phyloP scores from a whole-genome alignment of 2,888 invertebrate genomes.

The Isotomurus palustris region DNA sequence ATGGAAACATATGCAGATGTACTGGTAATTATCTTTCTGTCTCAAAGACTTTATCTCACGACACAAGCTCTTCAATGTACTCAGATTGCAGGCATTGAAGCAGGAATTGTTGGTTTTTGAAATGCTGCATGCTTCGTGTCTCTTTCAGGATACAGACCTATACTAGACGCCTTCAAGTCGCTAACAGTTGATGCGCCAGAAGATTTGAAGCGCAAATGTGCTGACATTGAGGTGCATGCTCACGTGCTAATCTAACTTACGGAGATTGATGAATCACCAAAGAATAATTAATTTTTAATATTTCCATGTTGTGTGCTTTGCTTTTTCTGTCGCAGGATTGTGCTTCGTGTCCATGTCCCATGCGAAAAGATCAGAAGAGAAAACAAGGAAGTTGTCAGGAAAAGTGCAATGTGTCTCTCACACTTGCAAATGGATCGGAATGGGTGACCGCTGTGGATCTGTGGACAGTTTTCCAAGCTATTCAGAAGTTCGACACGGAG shows the following conservation, averaged over 20 bases:
- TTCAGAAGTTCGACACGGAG: background rate
- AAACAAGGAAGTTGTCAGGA: background rate
- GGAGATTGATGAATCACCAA: conserved; percentile 1
- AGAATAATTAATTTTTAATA: background rate
- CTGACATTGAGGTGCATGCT: conserved; percentile 51
- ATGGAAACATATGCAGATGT: conserved; percentile 68
- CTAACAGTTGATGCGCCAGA: conserved; percentile 61
- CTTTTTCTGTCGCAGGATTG: conserved; percentile 21
- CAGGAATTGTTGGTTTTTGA: too few relatives aligned
- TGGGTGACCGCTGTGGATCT: conserved; percentile 6
- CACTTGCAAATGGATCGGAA: conserved; percentile 1
- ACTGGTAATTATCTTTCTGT: too few relatives aligned
- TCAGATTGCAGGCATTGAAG: too few relatives aligned
- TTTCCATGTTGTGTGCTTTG: background rate
- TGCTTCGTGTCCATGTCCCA: conserved; percentile 22
- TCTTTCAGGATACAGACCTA: conserved; percentile 63
- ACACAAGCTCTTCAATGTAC: too few relatives aligned
- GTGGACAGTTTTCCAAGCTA: conserved; percentile 1
- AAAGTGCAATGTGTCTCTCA: background rate
- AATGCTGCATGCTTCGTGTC: too few relatives aligned
- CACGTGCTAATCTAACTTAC: background rate
- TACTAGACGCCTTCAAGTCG: conserved; percentile 72
- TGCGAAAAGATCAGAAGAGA: conserved; percentile 9
- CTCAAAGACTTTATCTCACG: too few relatives aligned
- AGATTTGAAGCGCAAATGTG: conserved; percentile 52